These are phyloP conservation scores for Astreopora myriophthalma DNA, from an alignment of 64 coral and sea anemone species.

Conservation along the genomic window DNA sequence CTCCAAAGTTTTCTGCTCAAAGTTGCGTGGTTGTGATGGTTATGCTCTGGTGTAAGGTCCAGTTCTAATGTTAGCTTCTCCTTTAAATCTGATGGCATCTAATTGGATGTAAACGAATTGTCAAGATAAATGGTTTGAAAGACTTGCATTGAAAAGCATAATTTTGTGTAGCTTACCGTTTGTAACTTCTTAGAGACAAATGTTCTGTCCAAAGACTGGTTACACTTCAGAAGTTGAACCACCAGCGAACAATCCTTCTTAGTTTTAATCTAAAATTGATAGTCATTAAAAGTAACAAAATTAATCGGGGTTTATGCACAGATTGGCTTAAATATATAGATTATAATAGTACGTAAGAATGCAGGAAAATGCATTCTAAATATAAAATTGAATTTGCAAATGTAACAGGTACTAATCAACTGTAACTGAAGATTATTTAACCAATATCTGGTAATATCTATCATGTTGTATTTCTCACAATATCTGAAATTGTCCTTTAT, in stretches of 20 bases:
- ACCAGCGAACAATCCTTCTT: constrained; percentile 63
- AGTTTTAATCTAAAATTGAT: constrained; percentile 32
- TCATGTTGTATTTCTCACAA: too few species aligned
- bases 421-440: too few species aligned
- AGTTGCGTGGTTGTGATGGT: constrained; percentile 11
- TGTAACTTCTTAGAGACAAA: constrained; percentile 50
- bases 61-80: constrained; percentile 30
- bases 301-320: too few species aligned
- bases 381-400: too few species aligned
- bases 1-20: constrained; percentile 47
- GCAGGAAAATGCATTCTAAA: too few species aligned
- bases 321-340: too few species aligned
- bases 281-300: not conserved
- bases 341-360: too few species aligned
- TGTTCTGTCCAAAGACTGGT: constrained; percentile 60
- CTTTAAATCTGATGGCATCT: constrained; percentile 36
- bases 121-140: too few species aligned
- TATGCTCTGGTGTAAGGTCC: not conserved
- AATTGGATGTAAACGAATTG: not conserved
- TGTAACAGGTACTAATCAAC: too few species aligned
- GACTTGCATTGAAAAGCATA: too few species aligned
- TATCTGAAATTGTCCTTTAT: too few species aligned
- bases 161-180: constrained; percentile 44
- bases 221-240: constrained; percentile 73
- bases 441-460: too few species aligned